Evolutionary conservation across 2,797 vertebrate species (phyloP).

Genomic region (Anguilla pacifica): DNA sequence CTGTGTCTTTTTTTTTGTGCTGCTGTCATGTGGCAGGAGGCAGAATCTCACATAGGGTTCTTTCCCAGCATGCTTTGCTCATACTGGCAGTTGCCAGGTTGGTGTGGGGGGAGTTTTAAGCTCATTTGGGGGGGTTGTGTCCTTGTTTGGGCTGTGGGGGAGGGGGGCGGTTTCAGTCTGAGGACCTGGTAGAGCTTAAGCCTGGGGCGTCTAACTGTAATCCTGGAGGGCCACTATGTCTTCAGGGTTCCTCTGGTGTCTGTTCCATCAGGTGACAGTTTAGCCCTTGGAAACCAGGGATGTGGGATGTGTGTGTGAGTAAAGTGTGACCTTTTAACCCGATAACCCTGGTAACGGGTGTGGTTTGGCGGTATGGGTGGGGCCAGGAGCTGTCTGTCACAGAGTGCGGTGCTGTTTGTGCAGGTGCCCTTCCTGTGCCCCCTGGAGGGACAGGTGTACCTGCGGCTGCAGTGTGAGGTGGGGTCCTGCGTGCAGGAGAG

Average conservation of each 20-base stretch:
- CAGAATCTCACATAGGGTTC: not conserved
- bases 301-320: too few relatives aligned
- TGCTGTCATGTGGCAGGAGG: not conserved
- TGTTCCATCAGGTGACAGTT: too few relatives aligned
- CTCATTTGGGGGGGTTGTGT: not conserved
- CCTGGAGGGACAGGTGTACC: slow-evolving; percentile 89
- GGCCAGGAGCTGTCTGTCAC: not conserved
- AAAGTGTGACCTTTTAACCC: too few relatives aligned
- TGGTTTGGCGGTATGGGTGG: not conserved
- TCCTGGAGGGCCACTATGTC: not conserved
- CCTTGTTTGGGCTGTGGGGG: too few relatives aligned
- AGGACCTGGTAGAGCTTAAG: too few relatives aligned
- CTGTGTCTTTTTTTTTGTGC: not conserved
- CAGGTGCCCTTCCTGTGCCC: slow-evolving; percentile 92
- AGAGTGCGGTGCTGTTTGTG: slow-evolving; percentile 25
- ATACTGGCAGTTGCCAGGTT: not conserved
- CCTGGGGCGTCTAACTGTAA: too few relatives aligned
- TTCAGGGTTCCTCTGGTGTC: not conserved
- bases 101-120: not conserved
- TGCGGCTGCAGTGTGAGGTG: slow-evolving; percentile 91
- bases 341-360: not conserved
- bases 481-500: slow-evolving; percentile 85
- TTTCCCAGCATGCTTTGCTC: not conserved
- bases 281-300: too few relatives aligned
- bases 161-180: too few relatives aligned